Evolutionary conservation across 2,113 vertebrate genomes (phyloP).

Genomic region (Aythya baeri): DNA sequence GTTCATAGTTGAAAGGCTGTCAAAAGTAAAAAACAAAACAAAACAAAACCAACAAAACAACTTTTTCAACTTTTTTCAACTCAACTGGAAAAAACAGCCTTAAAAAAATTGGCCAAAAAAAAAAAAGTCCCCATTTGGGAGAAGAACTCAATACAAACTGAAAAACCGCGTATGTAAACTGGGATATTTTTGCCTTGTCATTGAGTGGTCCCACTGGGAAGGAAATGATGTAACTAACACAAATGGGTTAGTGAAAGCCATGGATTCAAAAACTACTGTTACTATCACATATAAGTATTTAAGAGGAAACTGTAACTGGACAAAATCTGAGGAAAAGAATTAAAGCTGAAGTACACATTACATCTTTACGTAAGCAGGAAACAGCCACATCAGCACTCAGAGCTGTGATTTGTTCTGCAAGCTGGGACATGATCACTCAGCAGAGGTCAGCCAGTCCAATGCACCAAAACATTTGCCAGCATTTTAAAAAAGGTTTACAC

Average conservation of each 20-base stretch:
- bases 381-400: neutral
- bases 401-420: rapidly evolving
- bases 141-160: neutral
- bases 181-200: neutral
- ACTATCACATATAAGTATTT: neutral
- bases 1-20: neutral
- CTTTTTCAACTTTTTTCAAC: neutral
- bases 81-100: neutral
- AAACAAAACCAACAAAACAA: neutral
- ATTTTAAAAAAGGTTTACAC: neutral
- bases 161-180: neutral
- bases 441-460: neutral
- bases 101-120: neutral
- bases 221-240: neutral
- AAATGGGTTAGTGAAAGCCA: neutral
- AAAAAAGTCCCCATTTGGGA: neutral
- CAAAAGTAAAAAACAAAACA: rapidly evolving
- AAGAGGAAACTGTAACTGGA: neutral
- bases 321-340: neutral
- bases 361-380: neutral
- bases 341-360: neutral
- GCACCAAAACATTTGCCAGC: neutral
- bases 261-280: neutral
- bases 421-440: neutral
- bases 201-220: neutral